These are phyloP conservation scores for Athrips mouffetella DNA, from an alignment of 2,888 invertebrate species.

Conservation along the genomic window DNA sequence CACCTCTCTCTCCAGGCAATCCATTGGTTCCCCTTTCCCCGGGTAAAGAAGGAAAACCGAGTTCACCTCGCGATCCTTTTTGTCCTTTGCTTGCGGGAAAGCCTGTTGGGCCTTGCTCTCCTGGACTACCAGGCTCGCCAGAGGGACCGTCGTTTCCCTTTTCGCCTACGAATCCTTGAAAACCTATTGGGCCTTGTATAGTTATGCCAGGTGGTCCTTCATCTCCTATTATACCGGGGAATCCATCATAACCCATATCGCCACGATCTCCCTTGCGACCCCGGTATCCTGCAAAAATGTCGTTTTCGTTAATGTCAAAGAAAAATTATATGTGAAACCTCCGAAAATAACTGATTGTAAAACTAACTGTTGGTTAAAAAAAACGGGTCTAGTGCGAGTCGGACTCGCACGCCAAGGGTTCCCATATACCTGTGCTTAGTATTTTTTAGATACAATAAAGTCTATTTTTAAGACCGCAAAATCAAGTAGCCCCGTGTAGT, in stretches of 20 bases:
- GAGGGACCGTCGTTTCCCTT: conserved; percentile 81
- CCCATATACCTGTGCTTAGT: too few species aligned
- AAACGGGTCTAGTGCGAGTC: too few species aligned
- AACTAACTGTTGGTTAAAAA: too few species aligned
- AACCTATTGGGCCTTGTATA: conserved; percentile 65
- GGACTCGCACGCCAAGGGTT: too few species aligned
- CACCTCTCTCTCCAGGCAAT: conserved; percentile 67
- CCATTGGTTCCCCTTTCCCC: conserved; percentile 64
- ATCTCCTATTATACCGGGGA: conserved; percentile 52
- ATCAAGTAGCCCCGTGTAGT: too few species aligned
- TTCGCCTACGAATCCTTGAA: conserved; percentile 82
- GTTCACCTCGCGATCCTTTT: conserved; percentile 71
- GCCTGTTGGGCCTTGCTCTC: conserved; percentile 79
- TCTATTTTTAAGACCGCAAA: too few species aligned
- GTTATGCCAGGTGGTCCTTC: conserved; percentile 59
- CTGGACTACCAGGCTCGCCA: conserved; percentile 78
- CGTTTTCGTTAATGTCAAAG: too few species aligned
- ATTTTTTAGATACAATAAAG: too few species aligned
- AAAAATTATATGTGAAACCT: too few species aligned
- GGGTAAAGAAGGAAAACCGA: conserved; percentile 64
- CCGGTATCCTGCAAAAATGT: conserved; percentile 29
- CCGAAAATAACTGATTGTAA: too few species aligned
- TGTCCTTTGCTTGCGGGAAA: conserved; percentile 78
- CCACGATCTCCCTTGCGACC: conserved; percentile 56
- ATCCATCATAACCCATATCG: conserved; percentile 54